phyloP scores from a whole-genome alignment of 1,140 invertebrate genomes.

The Achatina immaculata region DNA sequence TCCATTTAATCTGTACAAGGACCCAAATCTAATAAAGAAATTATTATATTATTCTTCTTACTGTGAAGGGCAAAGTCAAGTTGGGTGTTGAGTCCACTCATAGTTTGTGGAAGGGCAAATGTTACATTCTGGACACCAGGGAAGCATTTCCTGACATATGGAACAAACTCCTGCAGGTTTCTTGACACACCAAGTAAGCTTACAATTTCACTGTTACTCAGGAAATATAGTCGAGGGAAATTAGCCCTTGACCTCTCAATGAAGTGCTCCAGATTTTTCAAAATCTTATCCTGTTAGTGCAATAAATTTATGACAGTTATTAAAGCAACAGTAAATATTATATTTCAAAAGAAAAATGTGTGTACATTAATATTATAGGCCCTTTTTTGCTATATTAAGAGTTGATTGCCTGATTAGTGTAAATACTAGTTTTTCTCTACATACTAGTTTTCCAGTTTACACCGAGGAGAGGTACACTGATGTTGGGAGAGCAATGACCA shows the following conservation, averaged over 20 bases:
- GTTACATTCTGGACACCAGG: slow-evolving; percentile 60
- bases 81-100: slow-evolving; percentile 54
- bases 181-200: slow-evolving; percentile 65
- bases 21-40: too few species aligned
- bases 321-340: too few species aligned
- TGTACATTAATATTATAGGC: too few species aligned
- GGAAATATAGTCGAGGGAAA: slow-evolving; percentile 69
- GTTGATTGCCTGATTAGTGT: too few species aligned
- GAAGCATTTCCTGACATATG: slow-evolving; percentile 67
- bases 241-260: slow-evolving; percentile 58
- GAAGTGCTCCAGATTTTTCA: slow-evolving; percentile 57
- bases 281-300: slow-evolving; percentile 62
- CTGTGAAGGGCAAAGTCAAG: slow-evolving; percentile 68
- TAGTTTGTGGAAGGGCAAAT: slow-evolving; percentile 61
- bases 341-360: too few species aligned
- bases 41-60: slow-evolving; percentile 42
- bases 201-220: slow-evolving; percentile 66
- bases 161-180: slow-evolving; percentile 66
- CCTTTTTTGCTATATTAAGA: too few species aligned
- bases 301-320: not conserved
- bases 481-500: too few species aligned
- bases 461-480: too few species aligned
- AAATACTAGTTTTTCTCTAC: too few species aligned
- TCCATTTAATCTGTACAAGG: too few species aligned
- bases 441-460: too few species aligned